Conservation (phyloP, 2,797 vertebrate species). For the Knipowitschia caucasica region DNA sequence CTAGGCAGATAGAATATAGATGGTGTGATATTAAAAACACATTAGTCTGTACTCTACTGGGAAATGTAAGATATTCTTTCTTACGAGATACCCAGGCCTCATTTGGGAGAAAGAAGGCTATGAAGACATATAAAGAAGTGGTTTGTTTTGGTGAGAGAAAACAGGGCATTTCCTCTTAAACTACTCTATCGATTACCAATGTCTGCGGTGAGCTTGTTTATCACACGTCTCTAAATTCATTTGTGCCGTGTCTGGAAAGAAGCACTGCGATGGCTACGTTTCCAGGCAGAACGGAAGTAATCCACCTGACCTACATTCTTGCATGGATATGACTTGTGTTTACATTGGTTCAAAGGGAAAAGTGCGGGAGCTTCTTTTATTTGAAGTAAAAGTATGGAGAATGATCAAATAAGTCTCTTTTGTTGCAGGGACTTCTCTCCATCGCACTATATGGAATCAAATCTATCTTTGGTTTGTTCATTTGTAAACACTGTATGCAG, state of each 20-base stretch:
- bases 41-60: slow-evolving; percentile 51
- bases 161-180: neutral
- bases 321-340: neutral
- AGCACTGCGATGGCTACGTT: slow-evolving; percentile 16
- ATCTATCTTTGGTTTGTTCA: too few relatives aligned
- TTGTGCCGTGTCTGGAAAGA: slow-evolving; percentile 11
- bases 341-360: neutral
- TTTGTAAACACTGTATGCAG: too few relatives aligned
- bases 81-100: slow-evolving; percentile 25
- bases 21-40: slow-evolving; percentile 60
- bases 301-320: slow-evolving; percentile 6
- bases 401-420: neutral
- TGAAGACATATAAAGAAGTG: slow-evolving; percentile 13
- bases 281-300: slow-evolving; percentile 10
- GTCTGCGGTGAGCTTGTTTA: neutral
- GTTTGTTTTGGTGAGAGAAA: slow-evolving; percentile 20
- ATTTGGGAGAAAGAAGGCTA: slow-evolving; percentile 21
- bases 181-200: neutral
- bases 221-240: slow-evolving; percentile 6
- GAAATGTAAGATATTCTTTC: slow-evolving; percentile 50
- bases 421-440: too few relatives aligned
- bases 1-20: slow-evolving; percentile 50
- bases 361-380: neutral
- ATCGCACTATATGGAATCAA: too few relatives aligned
- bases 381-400: neutral